Percentiles rank a stretch among this genome's conserved stretches.
Conservation (phyloP, 1,140 invertebrate genomes). For the Diachasmimorpha longicaudata region DNA sequence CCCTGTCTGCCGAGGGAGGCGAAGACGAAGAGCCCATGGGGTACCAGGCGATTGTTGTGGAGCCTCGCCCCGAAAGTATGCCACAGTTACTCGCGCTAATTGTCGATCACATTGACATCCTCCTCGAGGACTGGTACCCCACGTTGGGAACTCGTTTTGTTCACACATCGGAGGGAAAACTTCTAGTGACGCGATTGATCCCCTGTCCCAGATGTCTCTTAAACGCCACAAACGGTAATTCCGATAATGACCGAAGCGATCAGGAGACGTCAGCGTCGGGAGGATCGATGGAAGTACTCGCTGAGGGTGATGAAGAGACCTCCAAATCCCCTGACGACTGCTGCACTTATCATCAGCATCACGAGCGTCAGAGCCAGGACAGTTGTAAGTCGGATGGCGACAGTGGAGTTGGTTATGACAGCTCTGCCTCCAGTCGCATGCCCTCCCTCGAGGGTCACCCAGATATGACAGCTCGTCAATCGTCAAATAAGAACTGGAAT, state of each 20-base stretch:
- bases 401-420: constrained; percentile 80
- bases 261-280: constrained; percentile 43
- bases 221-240: constrained; percentile 50
- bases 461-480: constrained; percentile 39
- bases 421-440: constrained; percentile 73
- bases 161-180: constrained; percentile 95
- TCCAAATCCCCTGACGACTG: constrained; percentile 17
- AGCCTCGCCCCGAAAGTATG: constrained; percentile 77
- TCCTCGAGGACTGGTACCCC: constrained; percentile 98
- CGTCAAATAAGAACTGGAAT: constrained; percentile 37
- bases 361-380: constrained; percentile 66
- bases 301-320: constrained; percentile 23
- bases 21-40: constrained; percentile 63
- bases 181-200: constrained; percentile 92
- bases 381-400: constrained; percentile 79
- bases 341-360: constrained; percentile 23
- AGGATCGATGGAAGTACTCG: constrained; percentile 39
- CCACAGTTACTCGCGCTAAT: constrained; percentile 87
- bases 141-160: constrained; percentile 94
- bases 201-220: constrained; percentile 88
- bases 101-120: constrained; percentile 96
- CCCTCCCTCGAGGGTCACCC: constrained; percentile 83
- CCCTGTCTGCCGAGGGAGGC: background rate
- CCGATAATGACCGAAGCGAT: constrained; percentile 42
- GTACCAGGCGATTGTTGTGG: constrained; percentile 74